Conservation (phyloP, 23 tunicate species). For the Clavelina lepadiformis region DNA sequence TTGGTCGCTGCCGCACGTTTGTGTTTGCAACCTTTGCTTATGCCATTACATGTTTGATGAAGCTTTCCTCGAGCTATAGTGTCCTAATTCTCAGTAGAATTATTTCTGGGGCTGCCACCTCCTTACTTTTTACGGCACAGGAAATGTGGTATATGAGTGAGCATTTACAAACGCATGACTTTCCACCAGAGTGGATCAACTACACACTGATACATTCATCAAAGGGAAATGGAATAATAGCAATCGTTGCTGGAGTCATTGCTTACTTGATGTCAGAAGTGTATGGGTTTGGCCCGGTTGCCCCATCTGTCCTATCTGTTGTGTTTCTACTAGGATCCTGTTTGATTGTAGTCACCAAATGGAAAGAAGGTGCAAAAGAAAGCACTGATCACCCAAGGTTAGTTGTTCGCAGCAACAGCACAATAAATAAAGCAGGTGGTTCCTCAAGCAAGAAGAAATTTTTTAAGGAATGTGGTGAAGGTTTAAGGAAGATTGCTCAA, state of each 20-base stretch:
- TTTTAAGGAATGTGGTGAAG: slow-evolving; percentile 15
- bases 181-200: slow-evolving; percentile 91
- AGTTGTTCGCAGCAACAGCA: slow-evolving; percentile 4
- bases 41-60: slow-evolving; percentile 64
- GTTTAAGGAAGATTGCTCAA: slow-evolving; percentile 26
- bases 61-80: slow-evolving; percentile 74
- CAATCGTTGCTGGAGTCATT: slow-evolving; percentile 72
- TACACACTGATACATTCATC: slow-evolving; percentile 53
- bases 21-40: slow-evolving; percentile 37
- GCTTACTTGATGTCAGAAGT: slow-evolving; percentile 83
- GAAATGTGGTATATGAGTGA: slow-evolving; percentile 66
- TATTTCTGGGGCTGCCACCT: slow-evolving; percentile 61
- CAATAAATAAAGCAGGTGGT: neutral
- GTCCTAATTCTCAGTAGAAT: slow-evolving; percentile 56
- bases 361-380: slow-evolving; percentile 25
- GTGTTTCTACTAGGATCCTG: slow-evolving; percentile 34
- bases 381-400: neutral
- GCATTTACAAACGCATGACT: slow-evolving; percentile 59
- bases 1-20: slow-evolving; percentile 24
- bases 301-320: slow-evolving; percentile 77
- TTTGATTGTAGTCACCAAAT: slow-evolving; percentile 24
- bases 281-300: slow-evolving; percentile 68
- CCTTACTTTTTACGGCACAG: slow-evolving; percentile 70
- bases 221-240: slow-evolving; percentile 50
- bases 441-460: slow-evolving; percentile 18